Base-by-base conservation (phyloP, 2,888 invertebrate genomes). In the Tanytarsus gracilentus region DNA sequence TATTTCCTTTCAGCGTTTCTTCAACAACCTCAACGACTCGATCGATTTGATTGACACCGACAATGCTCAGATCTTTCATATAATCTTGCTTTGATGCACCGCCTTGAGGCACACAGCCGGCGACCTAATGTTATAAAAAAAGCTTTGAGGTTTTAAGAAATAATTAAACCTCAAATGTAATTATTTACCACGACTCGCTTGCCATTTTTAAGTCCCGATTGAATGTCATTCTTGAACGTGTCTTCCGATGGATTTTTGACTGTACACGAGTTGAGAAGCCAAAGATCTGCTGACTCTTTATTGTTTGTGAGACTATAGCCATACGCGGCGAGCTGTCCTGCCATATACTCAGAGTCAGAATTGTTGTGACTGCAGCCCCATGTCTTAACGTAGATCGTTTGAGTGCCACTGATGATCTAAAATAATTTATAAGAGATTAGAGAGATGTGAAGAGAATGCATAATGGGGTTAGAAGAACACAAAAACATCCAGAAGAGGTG, bases 321-420 rank as follows among this genome's bases (percentile, higher is more conserved):
- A 67, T 86, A 89, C 0, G 86, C 81, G 0, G 90, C 86, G 61
- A 99, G 75, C 66, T 95, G 85, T 0, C 98, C 98, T 0, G 95
- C 94, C 98, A 99, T 99, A 71, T 99, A 99, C 76, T 99, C 98
- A 1, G 93, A 89, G 72, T 99, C 98, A 0, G 95, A 95, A 71
- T 85, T 95, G 73, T 99, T 99, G 76, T 99, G 98, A 0, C 96
- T 88, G 72, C 97, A 98, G 4, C 97, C 97, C 97, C 96, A 97
- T 61, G 96, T 97, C 75, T 93, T 93, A 1, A 96, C 80, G 67
- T 84, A 93, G 49, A 94, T 81, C 48, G 78, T 83, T 72, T 89
- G 85, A 0, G 88, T 89, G 1, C 93, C 82, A 67, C 82, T 82
- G 23, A 55, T 62, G 8, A 30, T 59, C 55, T 55, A 25, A 39